Base-by-base conservation (phyloP, 2,888 invertebrate genomes). In the Platycnemis pennipes region DNA sequence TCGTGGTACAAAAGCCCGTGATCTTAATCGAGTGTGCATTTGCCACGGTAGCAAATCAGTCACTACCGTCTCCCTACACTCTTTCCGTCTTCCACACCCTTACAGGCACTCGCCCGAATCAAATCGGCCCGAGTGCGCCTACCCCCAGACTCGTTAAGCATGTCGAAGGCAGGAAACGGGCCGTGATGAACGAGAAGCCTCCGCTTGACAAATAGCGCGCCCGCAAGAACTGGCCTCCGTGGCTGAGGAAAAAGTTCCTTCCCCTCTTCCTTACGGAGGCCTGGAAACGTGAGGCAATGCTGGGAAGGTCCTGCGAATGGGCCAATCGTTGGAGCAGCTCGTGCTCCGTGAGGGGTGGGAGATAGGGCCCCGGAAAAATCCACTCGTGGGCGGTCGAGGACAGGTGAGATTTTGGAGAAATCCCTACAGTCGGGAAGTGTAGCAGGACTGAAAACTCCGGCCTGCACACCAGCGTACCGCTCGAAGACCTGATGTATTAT, bases 11-110 rank as follows among this genome's bases (percentile, higher is more conserved):
- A 89, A 26, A 44, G 53, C 77, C 53, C 56, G 45, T 87, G 87
- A 89, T 89, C 89, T 89, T 89, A 89, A 89, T 89, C 89, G 89
- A 89, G 89, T 89, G 89, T 89, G 89, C 53, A 77, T 77, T 37
- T 77, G 77, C 69, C 69, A 69, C 69, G 69, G 31, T 37, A 77
- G 77, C 77, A 77, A 31, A 77, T 7, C 37, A 31, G 77, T 37
- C 77, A 31, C 89, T 31, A 19, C 26, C 53, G 42, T 37, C 37
- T 89, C 89, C 56, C 56, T 26, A 7, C 13, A 8, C 88, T 44
- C 45, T n/a, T 19, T 44, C 88, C 53, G 2, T 19, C 53, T 26
- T 3, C 77, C 77, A 26, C n/a, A 46, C 88, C 49, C 53, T 42
- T 31, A 42, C 89, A 42, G 31, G 37, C 89, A n/a, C 22, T n/a